A percentile compares a stretch with the other conserved stretches of the same genome.
phyloP scores from a whole-genome alignment of 2,888 invertebrate genomes.

The Cryptus viduatorius region DNA sequence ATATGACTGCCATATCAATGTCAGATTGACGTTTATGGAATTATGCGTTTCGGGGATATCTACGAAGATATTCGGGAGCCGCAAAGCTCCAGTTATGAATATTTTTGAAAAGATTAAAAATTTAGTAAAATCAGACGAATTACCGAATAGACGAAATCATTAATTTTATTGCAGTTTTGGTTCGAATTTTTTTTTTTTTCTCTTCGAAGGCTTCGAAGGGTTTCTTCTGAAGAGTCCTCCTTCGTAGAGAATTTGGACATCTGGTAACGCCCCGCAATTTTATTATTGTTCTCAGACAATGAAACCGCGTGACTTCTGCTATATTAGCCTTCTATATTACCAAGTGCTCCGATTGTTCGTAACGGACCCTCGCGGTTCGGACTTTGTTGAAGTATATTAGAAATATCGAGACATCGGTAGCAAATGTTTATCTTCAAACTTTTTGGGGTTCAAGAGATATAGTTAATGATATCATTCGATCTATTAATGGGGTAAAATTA shows the following conservation, averaged over 20 bases:
- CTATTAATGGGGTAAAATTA: too few species aligned
- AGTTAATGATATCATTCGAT: too few species aligned
- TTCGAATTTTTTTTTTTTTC: background rate
- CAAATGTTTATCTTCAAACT: background rate
- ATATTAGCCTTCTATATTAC: conserved; percentile 74
- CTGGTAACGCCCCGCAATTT: conserved; percentile 65
- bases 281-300: conserved; percentile 71
- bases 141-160: background rate
- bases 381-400: background rate
- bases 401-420: background rate
- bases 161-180: background rate
- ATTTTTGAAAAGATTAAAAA: background rate
- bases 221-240: conserved; percentile 1
- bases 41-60: background rate
- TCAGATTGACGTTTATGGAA: conserved; percentile 6
- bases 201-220: conserved; percentile 14
- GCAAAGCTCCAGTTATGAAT: background rate
- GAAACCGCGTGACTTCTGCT: conserved; percentile 74
- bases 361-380: background rate
- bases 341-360: conserved; percentile 70
- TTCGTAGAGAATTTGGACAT: conserved; percentile 54
- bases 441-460: background rate
- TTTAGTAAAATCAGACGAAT: background rate
- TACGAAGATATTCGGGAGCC: background rate
- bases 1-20: conserved; percentile 11